Evolutionary conservation across 2,797 vertebrate genomes (phyloP).

Genomic region (Microhierax caerulescens): DNA sequence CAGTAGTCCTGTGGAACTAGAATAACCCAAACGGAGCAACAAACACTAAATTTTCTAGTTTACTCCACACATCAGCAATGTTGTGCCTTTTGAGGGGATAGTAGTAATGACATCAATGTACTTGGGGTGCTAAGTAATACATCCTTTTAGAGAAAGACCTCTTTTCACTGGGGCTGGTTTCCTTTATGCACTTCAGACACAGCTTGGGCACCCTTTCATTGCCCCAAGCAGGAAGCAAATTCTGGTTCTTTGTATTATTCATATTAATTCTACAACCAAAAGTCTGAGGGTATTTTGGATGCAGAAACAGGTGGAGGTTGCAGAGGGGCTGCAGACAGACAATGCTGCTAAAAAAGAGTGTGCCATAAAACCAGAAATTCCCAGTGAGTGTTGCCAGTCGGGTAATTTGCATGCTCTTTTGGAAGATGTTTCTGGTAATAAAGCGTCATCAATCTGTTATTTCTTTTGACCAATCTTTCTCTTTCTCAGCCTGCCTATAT

Average conservation of each 20-base stretch:
- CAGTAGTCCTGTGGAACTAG: neutral
- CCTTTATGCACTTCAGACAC: neutral
- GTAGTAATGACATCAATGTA: neutral
- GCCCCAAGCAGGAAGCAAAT: neutral
- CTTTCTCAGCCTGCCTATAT: conserved; percentile 20
- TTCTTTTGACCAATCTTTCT: conserved; percentile 50
- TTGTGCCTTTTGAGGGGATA: neutral
- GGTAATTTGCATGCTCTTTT: conserved; percentile 50
- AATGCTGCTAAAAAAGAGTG: neutral
- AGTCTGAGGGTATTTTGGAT: neutral
- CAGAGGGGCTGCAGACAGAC: neutral
- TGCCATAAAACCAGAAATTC: neutral
- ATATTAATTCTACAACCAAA: neutral
- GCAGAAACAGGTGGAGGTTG: neutral
- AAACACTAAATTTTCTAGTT: neutral
- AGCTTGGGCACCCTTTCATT: neutral
- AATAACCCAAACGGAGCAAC: neutral
- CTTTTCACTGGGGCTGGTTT: neutral
- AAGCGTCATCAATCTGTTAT: conserved; percentile 41
- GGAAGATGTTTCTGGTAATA: conserved; percentile 17
- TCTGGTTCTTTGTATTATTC: neutral
- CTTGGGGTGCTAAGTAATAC: neutral
- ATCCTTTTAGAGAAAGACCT: neutral
- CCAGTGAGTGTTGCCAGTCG: neutral
- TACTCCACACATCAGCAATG: neutral